These are phyloP conservation scores for Oryzaephilus surinamensis DNA, from an alignment of 1,140 invertebrate genomes.

Conservation along the genomic window DNA sequence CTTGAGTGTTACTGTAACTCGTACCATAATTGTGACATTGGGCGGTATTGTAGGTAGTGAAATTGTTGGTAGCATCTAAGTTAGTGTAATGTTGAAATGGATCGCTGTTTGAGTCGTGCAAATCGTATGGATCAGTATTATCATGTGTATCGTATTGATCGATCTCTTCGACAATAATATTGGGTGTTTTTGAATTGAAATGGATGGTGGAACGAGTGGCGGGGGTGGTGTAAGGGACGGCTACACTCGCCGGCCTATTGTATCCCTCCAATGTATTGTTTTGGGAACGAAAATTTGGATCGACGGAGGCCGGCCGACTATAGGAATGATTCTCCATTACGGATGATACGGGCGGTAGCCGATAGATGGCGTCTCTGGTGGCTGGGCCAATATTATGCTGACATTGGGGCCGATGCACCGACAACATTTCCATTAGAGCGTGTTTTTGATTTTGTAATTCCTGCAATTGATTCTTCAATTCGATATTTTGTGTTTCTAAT, in stretches of 20 bases:
- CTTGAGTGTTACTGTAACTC: slow-evolving; percentile 23
- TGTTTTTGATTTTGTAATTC: slow-evolving; percentile 62
- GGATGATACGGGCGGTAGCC: slow-evolving; percentile 27
- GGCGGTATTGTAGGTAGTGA: slow-evolving; percentile 20
- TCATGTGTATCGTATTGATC: slow-evolving; percentile 22
- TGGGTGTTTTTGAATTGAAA: slow-evolving; percentile 23
- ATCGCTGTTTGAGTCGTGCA: too few relatives aligned
- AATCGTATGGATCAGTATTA: too few relatives aligned
- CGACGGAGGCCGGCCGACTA: slow-evolving; percentile 21
- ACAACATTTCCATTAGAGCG: slow-evolving; percentile 58
- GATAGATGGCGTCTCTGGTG: slow-evolving; percentile 23
- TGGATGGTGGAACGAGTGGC: slow-evolving; percentile 15
- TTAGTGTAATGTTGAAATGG: slow-evolving; percentile 31
- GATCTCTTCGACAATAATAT: slow-evolving; percentile 30
- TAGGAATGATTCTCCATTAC: slow-evolving; percentile 34
- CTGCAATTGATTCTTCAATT: slow-evolving; percentile 68
- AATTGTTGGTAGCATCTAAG: slow-evolving; percentile 22
- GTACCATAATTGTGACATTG: slow-evolving; percentile 30
- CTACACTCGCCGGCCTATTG: slow-evolving; percentile 18
- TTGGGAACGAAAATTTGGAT: slow-evolving; percentile 18
- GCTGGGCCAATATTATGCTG: slow-evolving; percentile 44
- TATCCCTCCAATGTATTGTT: slow-evolving; percentile 14
- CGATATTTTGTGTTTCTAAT: slow-evolving; percentile 76
- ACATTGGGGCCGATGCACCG: slow-evolving; percentile 57
- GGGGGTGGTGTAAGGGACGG: slow-evolving; percentile 15